Evolutionary conservation across 92 coral and sea anemone genomes (phyloP).

Genomic region (Blastomussa wellsi): DNA sequence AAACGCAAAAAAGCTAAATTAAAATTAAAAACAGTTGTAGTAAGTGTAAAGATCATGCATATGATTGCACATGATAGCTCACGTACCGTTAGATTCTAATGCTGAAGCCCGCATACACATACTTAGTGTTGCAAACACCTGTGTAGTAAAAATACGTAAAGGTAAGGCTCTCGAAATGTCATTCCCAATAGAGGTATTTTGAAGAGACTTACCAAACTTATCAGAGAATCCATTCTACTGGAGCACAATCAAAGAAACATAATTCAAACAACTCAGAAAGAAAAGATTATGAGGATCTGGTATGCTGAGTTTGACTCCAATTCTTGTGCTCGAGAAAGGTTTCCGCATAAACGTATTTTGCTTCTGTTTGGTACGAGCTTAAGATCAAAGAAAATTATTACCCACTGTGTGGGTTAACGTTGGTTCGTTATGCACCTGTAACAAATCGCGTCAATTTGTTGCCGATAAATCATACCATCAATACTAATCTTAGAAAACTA

Average conservation of each 20-base stretch:
- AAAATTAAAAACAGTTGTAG: not conserved
- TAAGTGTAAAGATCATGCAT: not conserved
- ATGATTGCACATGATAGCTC: not conserved
- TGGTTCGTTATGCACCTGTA: not conserved
- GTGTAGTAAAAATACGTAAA: not conserved
- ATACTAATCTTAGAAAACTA: too few relatives aligned
- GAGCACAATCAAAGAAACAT: not conserved
- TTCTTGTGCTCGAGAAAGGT: not conserved
- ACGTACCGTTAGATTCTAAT: not conserved
- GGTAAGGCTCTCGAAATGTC: not conserved
- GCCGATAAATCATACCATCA: not conserved
- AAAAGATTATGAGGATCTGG: not conserved
- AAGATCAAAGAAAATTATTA: not conserved
- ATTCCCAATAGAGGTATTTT: not conserved
- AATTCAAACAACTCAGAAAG: not conserved
- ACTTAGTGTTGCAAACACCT: not conserved
- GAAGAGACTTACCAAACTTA: not conserved
- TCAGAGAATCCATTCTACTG: not conserved
- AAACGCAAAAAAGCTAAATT: not conserved
- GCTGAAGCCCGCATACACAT: not conserved
- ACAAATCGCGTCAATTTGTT: not conserved
- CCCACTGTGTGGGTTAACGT: not conserved
- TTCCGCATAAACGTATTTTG: not conserved
- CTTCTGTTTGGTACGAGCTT: not conserved
- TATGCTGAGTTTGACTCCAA: not conserved